phyloP scores from a whole-genome alignment of 2,888 invertebrate species.

The Nephrotoma guestfalica region DNA sequence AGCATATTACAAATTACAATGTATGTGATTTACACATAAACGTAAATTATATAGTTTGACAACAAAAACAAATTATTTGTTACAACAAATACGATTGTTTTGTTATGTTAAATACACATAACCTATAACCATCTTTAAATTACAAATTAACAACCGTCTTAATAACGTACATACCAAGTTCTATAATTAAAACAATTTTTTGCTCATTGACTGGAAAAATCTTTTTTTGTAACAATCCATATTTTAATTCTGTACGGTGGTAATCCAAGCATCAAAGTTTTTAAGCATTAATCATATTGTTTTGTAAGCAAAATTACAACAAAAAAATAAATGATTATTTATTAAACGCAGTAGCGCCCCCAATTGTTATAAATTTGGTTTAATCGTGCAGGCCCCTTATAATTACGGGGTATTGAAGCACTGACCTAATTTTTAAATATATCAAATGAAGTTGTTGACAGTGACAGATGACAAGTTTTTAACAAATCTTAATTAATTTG shows the following conservation, averaged over 20 bases:
- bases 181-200: constrained; percentile 2
- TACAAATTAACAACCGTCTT: not conserved
- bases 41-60: not conserved
- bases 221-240: not conserved
- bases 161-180: not conserved
- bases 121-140: not conserved
- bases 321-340: not conserved
- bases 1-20: not conserved
- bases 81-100: not conserved
- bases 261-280: not conserved
- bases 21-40: not conserved
- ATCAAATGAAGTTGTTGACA: not conserved
- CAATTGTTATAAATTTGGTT: not conserved
- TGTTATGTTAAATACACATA: not conserved
- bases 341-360: not conserved
- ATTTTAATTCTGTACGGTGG: not conserved
- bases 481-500: too few relatives aligned
- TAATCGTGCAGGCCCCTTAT: not conserved
- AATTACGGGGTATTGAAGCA: not conserved
- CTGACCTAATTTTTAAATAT: not conserved
- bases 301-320: not conserved
- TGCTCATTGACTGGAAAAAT: constrained; percentile 5
- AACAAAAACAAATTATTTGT: not conserved
- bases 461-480: not conserved
- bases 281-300: not conserved